Base-by-base conservation (phyloP, 2,797 vertebrate genomes). In the Rachycentron canadum region DNA sequence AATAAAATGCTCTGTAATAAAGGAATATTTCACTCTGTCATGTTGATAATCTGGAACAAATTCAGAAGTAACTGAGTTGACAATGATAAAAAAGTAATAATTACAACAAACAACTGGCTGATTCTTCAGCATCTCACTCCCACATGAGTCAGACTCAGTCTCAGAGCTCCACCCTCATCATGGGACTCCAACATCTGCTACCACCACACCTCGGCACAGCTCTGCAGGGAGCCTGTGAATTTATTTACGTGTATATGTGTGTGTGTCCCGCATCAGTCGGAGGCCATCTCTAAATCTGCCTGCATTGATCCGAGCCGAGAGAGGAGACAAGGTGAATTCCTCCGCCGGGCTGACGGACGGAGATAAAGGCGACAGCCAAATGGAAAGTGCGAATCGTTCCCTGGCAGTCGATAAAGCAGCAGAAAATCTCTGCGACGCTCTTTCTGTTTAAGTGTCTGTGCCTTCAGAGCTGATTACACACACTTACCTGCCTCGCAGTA, bases 331-430 rank as follows among this genome's bases (percentile, higher is more conserved):
- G 76, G 83, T 81, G 82, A 84, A 77, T 79, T 84, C 62, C 71
- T 88, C 78, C 2, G 66, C 61, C 32, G 50, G 75, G 68, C 77
- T 36, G 83, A 90, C 81, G 78, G 79, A 72, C 61, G 19, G 40
- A 82, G 82, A 90, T 84, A 83, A 82, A 88, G 73, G 72, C 16
- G 21, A 67, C 70, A 47, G 76, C 76, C 80, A 76, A 81, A 80
- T 62, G 73, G 75, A 84, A 80, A 78, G 81, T 68, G 76, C n/a
- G 30, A 84, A 73, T 71, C 10, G 62, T 47, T 69, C 47, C 53
- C 3, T 16, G 12, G 13, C 47, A 13, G 34, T 78, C 59, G 66
- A 81, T 81, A 63, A 77, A 65, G 41, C 16, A 0, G 14, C 75
- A 7, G 55, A 77, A 70, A 72, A 38, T 47, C 73, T 75, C 38